Conservation (phyloP, 1,140 invertebrate species). For the Panagrolaimus sp. region DNA sequence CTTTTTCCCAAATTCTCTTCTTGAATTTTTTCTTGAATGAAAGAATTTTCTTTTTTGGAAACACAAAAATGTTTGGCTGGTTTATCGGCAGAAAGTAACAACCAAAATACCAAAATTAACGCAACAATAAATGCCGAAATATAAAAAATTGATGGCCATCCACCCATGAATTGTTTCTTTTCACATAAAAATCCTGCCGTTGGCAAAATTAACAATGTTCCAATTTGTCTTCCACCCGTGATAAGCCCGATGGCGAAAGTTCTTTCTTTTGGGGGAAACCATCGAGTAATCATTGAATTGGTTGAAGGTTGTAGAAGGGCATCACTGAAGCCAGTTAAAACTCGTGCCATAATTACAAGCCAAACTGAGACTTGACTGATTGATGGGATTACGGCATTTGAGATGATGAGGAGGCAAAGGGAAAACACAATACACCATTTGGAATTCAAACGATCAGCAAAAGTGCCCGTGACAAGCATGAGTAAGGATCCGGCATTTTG, state of each 20-base stretch:
- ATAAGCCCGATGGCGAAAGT: constrained; percentile 56
- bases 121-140: constrained; percentile 50
- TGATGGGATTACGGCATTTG: constrained; percentile 48
- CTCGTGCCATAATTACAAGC: constrained; percentile 47
- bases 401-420: constrained; percentile 46
- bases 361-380: constrained; percentile 42
- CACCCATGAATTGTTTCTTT: constrained; percentile 34
- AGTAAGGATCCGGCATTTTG: constrained; percentile 53
- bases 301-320: constrained; percentile 52
- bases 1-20: constrained; percentile 56
- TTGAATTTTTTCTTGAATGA: constrained; percentile 49
- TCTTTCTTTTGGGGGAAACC: constrained; percentile 58
- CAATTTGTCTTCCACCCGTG: constrained; percentile 57
- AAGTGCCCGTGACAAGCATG: constrained; percentile 52
- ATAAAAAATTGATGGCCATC: constrained; percentile 58
- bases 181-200: constrained; percentile 50
- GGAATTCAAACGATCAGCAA: constrained; percentile 54
- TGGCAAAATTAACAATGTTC: constrained; percentile 54
- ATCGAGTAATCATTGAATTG: constrained; percentile 55
- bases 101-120: constrained; percentile 50
- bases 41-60: constrained; percentile 29
- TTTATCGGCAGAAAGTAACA: constrained; percentile 54
- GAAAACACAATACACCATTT: constrained; percentile 54
- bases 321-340: constrained; percentile 56
- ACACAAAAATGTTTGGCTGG: constrained; percentile 58